These are phyloP conservation scores for Athalia rosae DNA, from an alignment of 2,888 invertebrate genomes.

Conservation along the genomic window DNA sequence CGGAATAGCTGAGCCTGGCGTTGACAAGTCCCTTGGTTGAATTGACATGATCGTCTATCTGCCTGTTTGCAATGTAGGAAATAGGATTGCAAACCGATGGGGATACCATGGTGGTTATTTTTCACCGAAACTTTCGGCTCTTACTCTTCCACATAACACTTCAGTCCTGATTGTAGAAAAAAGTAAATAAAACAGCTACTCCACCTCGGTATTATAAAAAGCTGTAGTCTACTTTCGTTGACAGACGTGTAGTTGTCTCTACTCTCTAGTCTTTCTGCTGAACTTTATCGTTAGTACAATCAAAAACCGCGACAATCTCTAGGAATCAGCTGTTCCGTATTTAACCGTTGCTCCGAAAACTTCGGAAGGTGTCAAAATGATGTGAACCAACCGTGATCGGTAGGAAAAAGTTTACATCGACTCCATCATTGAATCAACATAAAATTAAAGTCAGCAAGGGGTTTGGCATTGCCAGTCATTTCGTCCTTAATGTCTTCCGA, in stretches of 20 bases:
- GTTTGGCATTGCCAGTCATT: slow-evolving; percentile 32
- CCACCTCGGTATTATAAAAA: slow-evolving; percentile 2
- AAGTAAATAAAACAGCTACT: slow-evolving; percentile 19
- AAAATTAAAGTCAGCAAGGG: not conserved
- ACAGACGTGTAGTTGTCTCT: slow-evolving; percentile 43
- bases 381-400: too few relatives aligned
- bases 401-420: too few relatives aligned
- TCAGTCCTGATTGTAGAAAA: not conserved
- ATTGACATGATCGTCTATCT: slow-evolving; percentile 77
- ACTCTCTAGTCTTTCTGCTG: slow-evolving; percentile 8
- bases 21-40: slow-evolving; percentile 78
- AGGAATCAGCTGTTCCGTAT: slow-evolving; percentile 33
- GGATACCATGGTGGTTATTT: slow-evolving; percentile 70
- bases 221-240: slow-evolving; percentile 39
- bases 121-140: not conserved
- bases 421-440: too few relatives aligned
- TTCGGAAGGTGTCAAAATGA: too few relatives aligned
- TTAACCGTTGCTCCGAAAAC: not conserved
- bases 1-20: slow-evolving; percentile 80
- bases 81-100: slow-evolving; percentile 77
- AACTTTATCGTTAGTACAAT: slow-evolving; percentile 35
- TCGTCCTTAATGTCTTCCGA: slow-evolving; percentile 32
- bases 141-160: slow-evolving; percentile 36
- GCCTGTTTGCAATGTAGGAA: slow-evolving; percentile 78
- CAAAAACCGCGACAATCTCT: slow-evolving; percentile 40